Evolutionary conservation across 2,113 vertebrate genomes (phyloP).

Genomic region (Rhea pennata): DNA sequence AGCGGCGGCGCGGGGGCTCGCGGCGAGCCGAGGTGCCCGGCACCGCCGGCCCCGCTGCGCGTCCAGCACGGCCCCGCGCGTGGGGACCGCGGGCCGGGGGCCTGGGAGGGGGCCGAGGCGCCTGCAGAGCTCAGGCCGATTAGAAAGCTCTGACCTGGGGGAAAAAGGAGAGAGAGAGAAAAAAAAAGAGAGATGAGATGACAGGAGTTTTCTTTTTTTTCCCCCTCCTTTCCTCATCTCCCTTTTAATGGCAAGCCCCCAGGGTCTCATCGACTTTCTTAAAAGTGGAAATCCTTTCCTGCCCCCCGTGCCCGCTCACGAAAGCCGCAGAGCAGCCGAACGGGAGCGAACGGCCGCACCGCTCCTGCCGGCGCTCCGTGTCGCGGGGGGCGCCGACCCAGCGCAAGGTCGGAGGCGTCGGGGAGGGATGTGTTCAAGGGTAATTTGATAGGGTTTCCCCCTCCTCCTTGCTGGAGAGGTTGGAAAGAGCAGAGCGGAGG

Average conservation of each 20-base stretch:
- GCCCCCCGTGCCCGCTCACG: background rate
- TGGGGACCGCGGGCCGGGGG: background rate
- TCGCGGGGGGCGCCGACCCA: background rate
- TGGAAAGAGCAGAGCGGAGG: background rate
- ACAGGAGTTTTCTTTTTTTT: background rate
- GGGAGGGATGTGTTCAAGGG: background rate
- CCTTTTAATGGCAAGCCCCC: conserved; percentile 37
- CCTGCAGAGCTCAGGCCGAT: conserved; percentile 42
- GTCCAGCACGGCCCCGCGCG: too few relatives aligned
- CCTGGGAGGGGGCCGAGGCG: background rate
- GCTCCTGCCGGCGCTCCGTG: rapidly evolving
- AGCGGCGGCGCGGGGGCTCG: background rate
- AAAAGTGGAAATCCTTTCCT: conserved; percentile 53
- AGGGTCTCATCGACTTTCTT: background rate
- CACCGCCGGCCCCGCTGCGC: too few relatives aligned
- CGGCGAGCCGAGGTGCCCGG: too few relatives aligned
- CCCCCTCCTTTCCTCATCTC: background rate
- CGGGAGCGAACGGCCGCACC: background rate
- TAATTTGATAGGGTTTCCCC: background rate
- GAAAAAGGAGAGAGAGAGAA: rapidly evolving
- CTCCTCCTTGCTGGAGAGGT: background rate
- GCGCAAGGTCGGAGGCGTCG: background rate
- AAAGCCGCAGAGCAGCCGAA: background rate
- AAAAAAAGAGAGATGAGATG: background rate
- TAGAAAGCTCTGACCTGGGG: background rate